Evolutionary conservation across 1,140 invertebrate genomes (phyloP).

Genomic region (Drosophila melanogaster): Release_6_plus_ISO1_MT NC_004354.4:5273001-5273500

Average conservation of each 20-base stretch:
- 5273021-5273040: not conserved
- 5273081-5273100: not conserved
- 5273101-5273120: not conserved
- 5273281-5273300: conserved; percentile 49
- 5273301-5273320: conserved; percentile 59
- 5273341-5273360: conserved; percentile 1
- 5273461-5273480: conserved; percentile 47
- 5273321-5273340: conserved; percentile 48
- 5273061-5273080: not conserved
- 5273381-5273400: not conserved
- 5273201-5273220: conserved; percentile 7
- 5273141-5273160: not conserved
- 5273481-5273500: conserved; percentile 32
- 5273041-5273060: not conserved
- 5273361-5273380: not conserved
- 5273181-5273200: conserved; percentile 47
- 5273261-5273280: not conserved
- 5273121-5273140: conserved; percentile 19
- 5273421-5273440: conserved; percentile 35
- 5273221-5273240: conserved; percentile 9
- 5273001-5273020: too few species aligned
- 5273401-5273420: conserved; percentile 25
- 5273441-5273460: conserved; percentile 66
- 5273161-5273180: conserved; percentile 43
- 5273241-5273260: not conserved